Evolutionary conservation across 2,888 invertebrate genomes (phyloP), one percentile per base, ranked within the genome.

Genomic region (Anorthoa munda): DNA sequence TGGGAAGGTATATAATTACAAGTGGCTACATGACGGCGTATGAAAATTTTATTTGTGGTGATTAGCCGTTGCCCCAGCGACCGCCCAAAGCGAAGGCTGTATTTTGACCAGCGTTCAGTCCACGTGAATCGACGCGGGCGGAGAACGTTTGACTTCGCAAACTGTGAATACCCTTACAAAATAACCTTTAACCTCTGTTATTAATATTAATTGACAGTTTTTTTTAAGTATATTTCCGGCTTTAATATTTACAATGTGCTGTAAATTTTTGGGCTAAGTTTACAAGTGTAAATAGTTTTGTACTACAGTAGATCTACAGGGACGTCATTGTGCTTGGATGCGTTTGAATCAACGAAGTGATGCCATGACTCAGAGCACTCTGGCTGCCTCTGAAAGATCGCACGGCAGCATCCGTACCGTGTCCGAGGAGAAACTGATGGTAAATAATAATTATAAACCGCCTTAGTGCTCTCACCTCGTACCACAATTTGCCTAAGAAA

Each of bases 401-500:
- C 92, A 92, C 81, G 92, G 92, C 68, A 91, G 92, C 80, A 91
- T 91, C 79, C 92, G 94, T 76, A 93, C 94, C 66, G 92, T 95
- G 86, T 94, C 95, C 69, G 96, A 96, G 82, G 96, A 96, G 86
- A 96, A 96, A 85, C 88, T 96, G 74, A 94, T 96, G 95, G 96
- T 96, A 91, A 88, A 68, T 60, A 21, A 45, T 11, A 55, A 15
- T 55, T 17, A 17, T 15, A 26, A 56, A 39, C 39, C 39, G 3
- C 31, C 31, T 31, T 31, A 31, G 31, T 31, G 31, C 39, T 39
- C 39, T 39, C 9, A 39, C 39, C 39, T 39, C 39, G 9, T 39
- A 9, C 39, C 39, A 39, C 9, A 39, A 39, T 31, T 31, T 7
- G 5, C 7, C 7, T 3, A 31, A 31, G 31, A 3, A 31, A 4